These are phyloP conservation scores for Oxygymnocypris stewartii DNA, from an alignment of 2,113 vertebrate species.

Conservation along the genomic window DNA sequence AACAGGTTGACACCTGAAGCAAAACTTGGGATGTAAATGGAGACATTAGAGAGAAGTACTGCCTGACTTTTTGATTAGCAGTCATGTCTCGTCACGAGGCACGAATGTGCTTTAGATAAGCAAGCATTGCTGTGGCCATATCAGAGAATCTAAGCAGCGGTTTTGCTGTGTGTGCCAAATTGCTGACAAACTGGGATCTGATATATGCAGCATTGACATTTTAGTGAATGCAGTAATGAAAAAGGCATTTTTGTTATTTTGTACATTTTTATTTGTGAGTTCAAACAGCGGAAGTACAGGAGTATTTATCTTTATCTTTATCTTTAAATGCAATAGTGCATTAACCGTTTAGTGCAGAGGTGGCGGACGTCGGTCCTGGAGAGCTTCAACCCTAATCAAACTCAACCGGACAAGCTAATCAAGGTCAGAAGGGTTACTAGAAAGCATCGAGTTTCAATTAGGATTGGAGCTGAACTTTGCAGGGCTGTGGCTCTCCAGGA, in stretches of 20 bases:
- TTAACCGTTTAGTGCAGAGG: too few relatives aligned
- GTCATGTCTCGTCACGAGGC: slow-evolving; percentile 22
- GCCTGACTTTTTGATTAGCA: slow-evolving; percentile 21
- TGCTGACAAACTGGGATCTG: slow-evolving; percentile 39
- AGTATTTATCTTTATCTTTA: too few relatives aligned
- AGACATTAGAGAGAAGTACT: slow-evolving; percentile 13
- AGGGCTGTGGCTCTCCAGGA: too few relatives aligned
- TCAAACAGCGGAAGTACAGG: background rate
- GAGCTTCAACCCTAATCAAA: too few relatives aligned
- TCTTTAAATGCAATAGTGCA: too few relatives aligned
- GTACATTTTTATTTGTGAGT: slow-evolving; percentile 6
- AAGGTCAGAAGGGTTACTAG: too few relatives aligned
- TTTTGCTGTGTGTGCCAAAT: slow-evolving; percentile 22
- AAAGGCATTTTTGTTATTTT: background rate
- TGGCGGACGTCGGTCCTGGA: too few relatives aligned
- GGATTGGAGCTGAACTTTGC: too few relatives aligned
- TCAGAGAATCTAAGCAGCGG: slow-evolving; percentile 33
- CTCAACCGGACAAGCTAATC: too few relatives aligned
- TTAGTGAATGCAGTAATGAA: background rate
- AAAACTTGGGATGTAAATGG: background rate
- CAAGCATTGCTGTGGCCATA: background rate
- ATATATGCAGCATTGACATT: slow-evolving; percentile 31
- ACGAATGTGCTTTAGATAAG: slow-evolving; percentile 40
- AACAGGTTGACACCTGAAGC: slow-evolving; percentile 35
- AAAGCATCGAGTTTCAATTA: too few relatives aligned